Evolutionary conservation across 2,888 invertebrate genomes (phyloP), one percentile per base, ranked within the genome.

Genomic region (Scotopteryx bipunctaria): DNA sequence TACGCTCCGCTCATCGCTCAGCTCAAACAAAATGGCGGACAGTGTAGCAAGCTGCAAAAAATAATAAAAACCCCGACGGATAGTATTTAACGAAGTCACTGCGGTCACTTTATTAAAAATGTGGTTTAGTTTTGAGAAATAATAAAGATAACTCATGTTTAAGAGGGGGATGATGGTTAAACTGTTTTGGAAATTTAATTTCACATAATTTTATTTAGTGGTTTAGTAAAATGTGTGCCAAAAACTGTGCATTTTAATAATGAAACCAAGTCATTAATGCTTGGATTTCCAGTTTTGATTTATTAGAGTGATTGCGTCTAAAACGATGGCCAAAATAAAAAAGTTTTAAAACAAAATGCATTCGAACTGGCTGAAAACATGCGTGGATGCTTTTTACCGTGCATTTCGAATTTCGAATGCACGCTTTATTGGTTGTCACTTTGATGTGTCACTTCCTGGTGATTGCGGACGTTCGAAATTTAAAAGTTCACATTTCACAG

Each of bases 391-490:
- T 53, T 69, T 69, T 73, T 67, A 67, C 64, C 64, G 61, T 57
- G 56, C 69, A 69, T 73, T 76, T 69, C 64, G 57, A 69, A 72
- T 72, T 75, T 67, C 64, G 63, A 71, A 73, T 63, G 40, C 33
- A 63, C 66, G 71, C 67, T 72, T 68, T 73, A 77, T 73, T 76
- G 71, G 67, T 52, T 68, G 71, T 69, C 81, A 77, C 79, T 78
- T 78, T 78, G 79, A 78, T 66, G 66, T 69, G 71, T 73, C 73
- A 76, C 72, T 74, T 76, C 69, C 66, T 64, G 61, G 61, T 71
- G 68, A 74, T 70, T 66, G 71, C 69, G 63, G 65, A 61, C 70
- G 63, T 69, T 66, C 61, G 70, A 77, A 78, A 73, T 76, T 78
- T 66, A 70, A 78, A 81, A 76, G 37, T 49, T 27, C 42, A 44